Base-by-base conservation (phyloP, 2,113 vertebrate genomes). In the Mirounga angustirostris region DNA sequence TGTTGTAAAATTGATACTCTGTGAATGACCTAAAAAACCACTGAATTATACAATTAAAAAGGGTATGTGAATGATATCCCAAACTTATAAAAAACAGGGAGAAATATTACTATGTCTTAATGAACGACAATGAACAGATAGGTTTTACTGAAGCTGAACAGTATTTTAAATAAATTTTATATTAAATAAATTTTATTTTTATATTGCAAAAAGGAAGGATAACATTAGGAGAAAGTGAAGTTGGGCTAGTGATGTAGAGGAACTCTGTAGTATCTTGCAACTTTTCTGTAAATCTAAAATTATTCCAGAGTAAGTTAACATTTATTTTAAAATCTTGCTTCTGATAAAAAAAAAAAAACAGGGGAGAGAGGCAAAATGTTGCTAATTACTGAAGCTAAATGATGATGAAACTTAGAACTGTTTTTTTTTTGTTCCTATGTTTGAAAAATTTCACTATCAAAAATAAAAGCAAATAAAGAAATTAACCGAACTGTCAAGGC, bases 241-340 rank as follows among this genome's bases (percentile, higher is more conserved):
- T 8, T 43, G 67, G n/a, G 52, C 24, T 65, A 73, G 24, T n/a
- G 67, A 18, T 58, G 28, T 28, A 88, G 10, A 73, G 24, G 50
- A 73, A 30, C 50, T 12, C n/a, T 56, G 43, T 67, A 52, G 67
- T 7, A 86, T 52, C 63, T 69, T 36, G 63, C 13, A 67, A 67
- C 21, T 86, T n/a, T 69, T 86, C 19, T 36, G 43, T 24, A 86
- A 69, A 86, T 19, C 43, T 79, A 33, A 54, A 52, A 36, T 52
- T 36, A 54, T 36, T 36, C 46, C 46, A 79, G 46, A 79, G 30
- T 52, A 52, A 52, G 50, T 67, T 86, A 86, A 26, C 18, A 50
- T 88, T 88, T 88, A 85, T 67, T 86, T 88, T 28, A 56, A 88
- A 73, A 58, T 56, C 74, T 61, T 56, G 52, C 67, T 88, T 73